Conservation (phyloP, 2,888 invertebrate species). For the Caenorhabditis imperialis region DNA sequence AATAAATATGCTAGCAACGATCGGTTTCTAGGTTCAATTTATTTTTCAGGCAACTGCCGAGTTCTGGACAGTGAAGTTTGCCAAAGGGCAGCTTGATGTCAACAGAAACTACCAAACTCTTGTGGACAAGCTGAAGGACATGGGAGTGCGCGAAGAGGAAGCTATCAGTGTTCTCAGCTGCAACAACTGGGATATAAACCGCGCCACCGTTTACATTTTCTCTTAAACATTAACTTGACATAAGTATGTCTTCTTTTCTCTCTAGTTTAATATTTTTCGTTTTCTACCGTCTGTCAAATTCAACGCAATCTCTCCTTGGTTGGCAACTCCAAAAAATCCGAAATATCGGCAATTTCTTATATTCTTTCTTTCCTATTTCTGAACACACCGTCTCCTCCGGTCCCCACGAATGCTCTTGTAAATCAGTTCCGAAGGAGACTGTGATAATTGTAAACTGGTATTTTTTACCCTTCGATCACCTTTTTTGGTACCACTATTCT, state of each 20-base stretch:
- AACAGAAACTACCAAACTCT: conserved; percentile 87
- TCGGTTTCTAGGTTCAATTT: too few relatives aligned
- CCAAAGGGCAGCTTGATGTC: conserved; percentile 86
- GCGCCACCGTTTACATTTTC: conserved; percentile 72
- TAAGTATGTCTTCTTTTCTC: neutral
- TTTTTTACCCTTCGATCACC: too few relatives aligned
- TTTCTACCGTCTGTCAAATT: neutral
- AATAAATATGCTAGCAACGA: too few relatives aligned
- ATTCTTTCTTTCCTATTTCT: too few relatives aligned
- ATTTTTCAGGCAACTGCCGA: conserved; percentile 85
- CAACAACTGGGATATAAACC: conserved; percentile 70
- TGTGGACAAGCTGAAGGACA: conserved; percentile 89
- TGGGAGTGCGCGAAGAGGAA: conserved; percentile 89
- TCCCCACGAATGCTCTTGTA: too few relatives aligned
- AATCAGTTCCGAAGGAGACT: too few relatives aligned
- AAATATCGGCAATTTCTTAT: neutral
- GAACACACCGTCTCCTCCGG: too few relatives aligned
- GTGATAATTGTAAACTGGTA: too few relatives aligned
- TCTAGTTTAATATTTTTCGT: neutral
- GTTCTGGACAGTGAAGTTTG: conserved; percentile 96
- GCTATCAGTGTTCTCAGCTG: conserved; percentile 69
- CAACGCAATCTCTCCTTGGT: neutral
- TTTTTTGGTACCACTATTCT: too few relatives aligned
- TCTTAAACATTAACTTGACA: conserved; percentile 42
- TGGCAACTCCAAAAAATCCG: neutral